Evolutionary conservation across 2,797 vertebrate species (phyloP).

Genomic region (Hapalemur alaotrensis): DNA sequence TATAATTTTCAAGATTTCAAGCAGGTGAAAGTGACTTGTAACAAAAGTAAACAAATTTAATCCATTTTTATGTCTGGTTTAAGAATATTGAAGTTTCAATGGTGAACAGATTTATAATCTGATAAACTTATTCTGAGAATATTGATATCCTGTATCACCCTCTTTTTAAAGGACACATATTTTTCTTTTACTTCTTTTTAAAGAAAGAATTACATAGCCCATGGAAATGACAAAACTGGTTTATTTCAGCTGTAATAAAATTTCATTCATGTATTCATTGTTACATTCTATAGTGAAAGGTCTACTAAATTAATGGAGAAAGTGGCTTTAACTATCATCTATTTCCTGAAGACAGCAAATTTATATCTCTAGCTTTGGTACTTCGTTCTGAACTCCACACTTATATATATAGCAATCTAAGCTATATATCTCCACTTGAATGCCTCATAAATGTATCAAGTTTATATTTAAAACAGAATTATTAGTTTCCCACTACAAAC

Average conservation of each 20-base stretch:
- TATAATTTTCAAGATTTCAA: slow-evolving; percentile 24
- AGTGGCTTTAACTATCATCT: background rate
- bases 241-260: background rate
- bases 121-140: background rate
- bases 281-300: background rate
- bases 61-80: background rate
- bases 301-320: slow-evolving; percentile 4
- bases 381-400: background rate
- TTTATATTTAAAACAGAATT: background rate
- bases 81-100: background rate
- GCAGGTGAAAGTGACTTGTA: background rate
- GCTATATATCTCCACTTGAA: background rate
- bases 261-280: background rate
- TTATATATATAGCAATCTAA: background rate
- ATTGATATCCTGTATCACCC: background rate
- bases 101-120: background rate
- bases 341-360: background rate
- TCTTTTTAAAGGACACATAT: background rate
- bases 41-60: slow-evolving; percentile 17
- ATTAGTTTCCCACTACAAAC: background rate
- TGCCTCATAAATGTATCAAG: background rate
- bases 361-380: background rate
- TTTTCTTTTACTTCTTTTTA: background rate
- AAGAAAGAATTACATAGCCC: background rate
- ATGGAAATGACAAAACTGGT: background rate